Percentiles rank a stretch among this genome's conserved stretches.
These are phyloP conservation scores for Scophthalmus maximus DNA, from an alignment of 2,113 vertebrate genomes.

Conservation along the genomic window DNA sequence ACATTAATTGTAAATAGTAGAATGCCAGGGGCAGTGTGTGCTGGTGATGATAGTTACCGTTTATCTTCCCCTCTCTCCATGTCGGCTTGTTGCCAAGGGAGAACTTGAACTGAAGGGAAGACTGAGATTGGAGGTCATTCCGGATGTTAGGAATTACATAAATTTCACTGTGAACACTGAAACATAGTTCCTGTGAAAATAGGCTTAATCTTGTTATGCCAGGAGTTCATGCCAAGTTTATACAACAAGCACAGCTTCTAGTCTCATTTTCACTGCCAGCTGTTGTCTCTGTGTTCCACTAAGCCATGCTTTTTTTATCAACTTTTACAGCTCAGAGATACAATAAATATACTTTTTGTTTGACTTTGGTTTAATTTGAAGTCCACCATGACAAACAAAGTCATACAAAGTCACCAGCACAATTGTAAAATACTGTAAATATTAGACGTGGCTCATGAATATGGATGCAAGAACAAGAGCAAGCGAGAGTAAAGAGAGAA, in stretches of 20 bases:
- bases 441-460: constrained; percentile 24
- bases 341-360: constrained; percentile 45
- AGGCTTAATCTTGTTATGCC: constrained; percentile 75
- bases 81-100: not conserved
- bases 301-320: constrained; percentile 57
- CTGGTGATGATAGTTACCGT: constrained; percentile 36
- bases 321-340: constrained; percentile 54
- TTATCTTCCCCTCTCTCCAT: constrained; percentile 17
- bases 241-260: constrained; percentile 64
- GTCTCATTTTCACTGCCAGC: constrained; percentile 61
- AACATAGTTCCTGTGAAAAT: constrained; percentile 58
- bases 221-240: constrained; percentile 69
- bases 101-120: not conserved
- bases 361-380: constrained; percentile 48
- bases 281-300: constrained; percentile 64
- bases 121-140: constrained; percentile 60
- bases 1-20: constrained; percentile 27
- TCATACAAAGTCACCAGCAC: constrained; percentile 56
- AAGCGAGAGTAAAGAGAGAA: not conserved
- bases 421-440: constrained; percentile 21
- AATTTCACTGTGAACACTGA: constrained; percentile 48
- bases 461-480: constrained; percentile 2
- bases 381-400: constrained; percentile 49
- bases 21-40: constrained; percentile 16
- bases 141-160: constrained; percentile 52